Base-by-base conservation (phyloP, 2,888 invertebrate genomes). In the Scelioninae gen. 1 region DNA sequence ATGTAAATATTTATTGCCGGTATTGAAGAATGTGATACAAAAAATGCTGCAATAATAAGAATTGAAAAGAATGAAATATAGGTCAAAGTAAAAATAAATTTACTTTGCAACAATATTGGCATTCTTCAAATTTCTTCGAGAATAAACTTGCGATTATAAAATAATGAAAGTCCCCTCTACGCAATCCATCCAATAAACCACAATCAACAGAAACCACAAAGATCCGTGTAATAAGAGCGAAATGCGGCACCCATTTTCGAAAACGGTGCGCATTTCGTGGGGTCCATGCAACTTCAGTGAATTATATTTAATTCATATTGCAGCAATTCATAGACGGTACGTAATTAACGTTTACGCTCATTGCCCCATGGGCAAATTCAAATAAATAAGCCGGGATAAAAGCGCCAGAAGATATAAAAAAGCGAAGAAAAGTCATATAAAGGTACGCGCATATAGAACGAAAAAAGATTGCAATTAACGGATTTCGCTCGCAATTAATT, bases 271-370 rank as follows among this genome's bases (percentile, higher is more conserved):
- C 32, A 29, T 40, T 66, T 66, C 58, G 55, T 66, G 75, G 45
- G 66, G 29, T 49, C 40, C 65, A 47, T 31, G 69, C 47, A 38
- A 43, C 47, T 78, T 31, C 53, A 77, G 69, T 69, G 47, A 77
- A 69, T 62, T 71, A 71, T 34, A 29, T 49, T 72, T 65, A 65
- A 72, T 72, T 72, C 45, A 23, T 45, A 31, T 60, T 40, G 13
- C 51, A 66, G 58, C n/a, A n/a, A n/a, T n/a, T n/a, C n/a, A n/a
- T n/a, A n/a, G n/a, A 38, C 38, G 51, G 32, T 60, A 13, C 69
- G 49, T 53, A 72, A 79, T 74, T 74, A 74, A 34, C 51, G 65
- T 74, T 72, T 68, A 66, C 72, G 45, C 49, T 60, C 32, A 51
- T 29, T 51, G 32, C 71, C 51, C 60, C 72, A 63, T 34, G 29